phyloP scores from a whole-genome alignment of 1,140 invertebrate genomes.

The Sesamia nonagrioides region DNA sequence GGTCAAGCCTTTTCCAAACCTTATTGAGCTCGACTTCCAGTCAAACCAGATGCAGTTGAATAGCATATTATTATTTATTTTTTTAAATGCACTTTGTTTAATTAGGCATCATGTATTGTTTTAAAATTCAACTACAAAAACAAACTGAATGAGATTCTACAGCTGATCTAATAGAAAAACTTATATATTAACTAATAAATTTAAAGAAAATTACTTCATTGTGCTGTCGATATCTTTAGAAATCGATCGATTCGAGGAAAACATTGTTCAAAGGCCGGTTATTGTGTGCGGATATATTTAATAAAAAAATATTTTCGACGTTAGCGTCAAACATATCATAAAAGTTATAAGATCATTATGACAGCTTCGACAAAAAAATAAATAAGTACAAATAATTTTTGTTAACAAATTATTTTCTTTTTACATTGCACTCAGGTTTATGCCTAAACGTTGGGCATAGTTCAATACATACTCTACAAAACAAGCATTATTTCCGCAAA shows the following conservation, averaged over 20 bases:
- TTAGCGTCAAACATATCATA: too few relatives aligned
- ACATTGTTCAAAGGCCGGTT: background rate
- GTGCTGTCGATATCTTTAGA: conserved; percentile 62
- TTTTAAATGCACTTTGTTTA: background rate
- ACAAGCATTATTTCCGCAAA: conserved; percentile 14
- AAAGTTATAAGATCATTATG: too few relatives aligned
- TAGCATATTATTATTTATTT: background rate
- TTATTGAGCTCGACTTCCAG: too few relatives aligned
- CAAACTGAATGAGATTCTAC: conserved; percentile 77
- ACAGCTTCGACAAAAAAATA: too few relatives aligned
- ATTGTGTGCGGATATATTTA: background rate
- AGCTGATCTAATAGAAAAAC: conserved; percentile 70
- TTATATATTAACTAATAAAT: conserved; percentile 66
- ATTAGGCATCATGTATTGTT: conserved; percentile 15
- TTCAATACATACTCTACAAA: background rate
- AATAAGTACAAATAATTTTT: too few relatives aligned
- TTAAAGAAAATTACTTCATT: conserved; percentile 63
- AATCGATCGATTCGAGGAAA: conserved; percentile 20
- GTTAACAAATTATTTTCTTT: background rate
- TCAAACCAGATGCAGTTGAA: too few relatives aligned
- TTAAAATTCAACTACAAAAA: conserved; percentile 56
- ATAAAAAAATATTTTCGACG: background rate
- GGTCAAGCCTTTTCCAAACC: too few relatives aligned
- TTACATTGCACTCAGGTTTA: background rate
- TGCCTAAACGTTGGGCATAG: background rate